Evolutionary conservation across 2,797 vertebrate genomes (phyloP).

Genomic region (Chanos chanos): DNA sequence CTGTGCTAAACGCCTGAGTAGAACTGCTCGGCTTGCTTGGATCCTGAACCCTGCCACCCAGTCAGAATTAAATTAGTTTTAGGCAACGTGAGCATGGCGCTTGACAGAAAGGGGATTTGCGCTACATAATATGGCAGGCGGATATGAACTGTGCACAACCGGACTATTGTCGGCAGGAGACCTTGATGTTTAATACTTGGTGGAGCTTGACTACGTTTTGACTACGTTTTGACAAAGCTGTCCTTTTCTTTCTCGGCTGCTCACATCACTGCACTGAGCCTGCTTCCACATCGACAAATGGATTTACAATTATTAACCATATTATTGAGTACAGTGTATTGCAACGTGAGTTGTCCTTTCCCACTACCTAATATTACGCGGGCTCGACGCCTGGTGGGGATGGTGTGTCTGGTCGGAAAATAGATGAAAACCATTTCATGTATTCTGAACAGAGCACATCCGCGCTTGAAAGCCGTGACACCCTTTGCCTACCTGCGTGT

Average conservation of each 20-base stretch:
- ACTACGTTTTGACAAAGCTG: constrained; percentile 65
- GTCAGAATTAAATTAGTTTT: constrained; percentile 66
- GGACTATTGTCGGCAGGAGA: constrained; percentile 57
- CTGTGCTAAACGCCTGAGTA: constrained; percentile 15
- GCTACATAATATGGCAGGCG: constrained; percentile 58
- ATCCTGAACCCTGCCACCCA: constrained; percentile 37
- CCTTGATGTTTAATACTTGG: constrained; percentile 62
- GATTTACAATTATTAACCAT: constrained; percentile 65
- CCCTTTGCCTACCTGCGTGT: constrained; percentile 10
- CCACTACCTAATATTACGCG: constrained; percentile 50
- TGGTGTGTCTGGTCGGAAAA: background rate
- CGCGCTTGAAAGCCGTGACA: constrained; percentile 13
- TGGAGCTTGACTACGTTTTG: constrained; percentile 48
- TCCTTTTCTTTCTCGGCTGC: constrained; percentile 46
- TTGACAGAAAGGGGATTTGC: constrained; percentile 58
- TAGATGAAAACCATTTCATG: background rate
- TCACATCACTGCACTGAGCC: constrained; percentile 48
- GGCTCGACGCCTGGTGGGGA: constrained; percentile 32
- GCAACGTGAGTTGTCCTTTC: constrained; percentile 49
- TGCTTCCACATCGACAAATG: constrained; percentile 45
- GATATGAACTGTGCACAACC: constrained; percentile 52
- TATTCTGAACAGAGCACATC: constrained; percentile 8
- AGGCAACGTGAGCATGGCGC: constrained; percentile 57
- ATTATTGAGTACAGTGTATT: constrained; percentile 51
- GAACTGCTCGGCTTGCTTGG: constrained; percentile 22